A percentile compares a stretch with the other conserved stretches of the same genome.
These are phyloP conservation scores for Brachypodius melanocephalos DNA, from an alignment of 2,113 vertebrate genomes.

Conservation along the genomic window DNA sequence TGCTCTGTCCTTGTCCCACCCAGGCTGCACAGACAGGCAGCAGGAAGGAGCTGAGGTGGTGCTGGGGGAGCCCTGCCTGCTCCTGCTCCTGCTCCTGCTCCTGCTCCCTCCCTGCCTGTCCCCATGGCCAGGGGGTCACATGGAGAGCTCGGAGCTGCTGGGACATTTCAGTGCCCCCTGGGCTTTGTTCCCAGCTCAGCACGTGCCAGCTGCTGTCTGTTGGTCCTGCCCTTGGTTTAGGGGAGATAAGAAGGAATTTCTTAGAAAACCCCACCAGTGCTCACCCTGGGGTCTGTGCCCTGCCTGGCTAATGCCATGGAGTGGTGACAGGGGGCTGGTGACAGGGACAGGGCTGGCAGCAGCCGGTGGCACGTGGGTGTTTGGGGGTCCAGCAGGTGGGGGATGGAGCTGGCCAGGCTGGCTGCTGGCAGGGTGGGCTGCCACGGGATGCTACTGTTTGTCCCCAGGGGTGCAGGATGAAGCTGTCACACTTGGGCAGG, in stretches of 20 bases:
- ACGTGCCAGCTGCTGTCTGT: background rate
- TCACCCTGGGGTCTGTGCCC: background rate
- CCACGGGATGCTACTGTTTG: background rate
- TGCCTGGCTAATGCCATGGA: background rate
- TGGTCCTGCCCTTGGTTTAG: background rate
- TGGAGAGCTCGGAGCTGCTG: background rate
- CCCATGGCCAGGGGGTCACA: accelerated
- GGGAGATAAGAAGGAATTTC: background rate
- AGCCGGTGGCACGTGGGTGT: accelerated
- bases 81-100: background rate
- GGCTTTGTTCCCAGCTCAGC: background rate
- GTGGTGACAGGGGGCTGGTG: background rate
- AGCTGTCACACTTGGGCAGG: background rate
- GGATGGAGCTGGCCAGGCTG: background rate
- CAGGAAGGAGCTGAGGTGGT: accelerated
- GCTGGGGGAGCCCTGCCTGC: background rate
- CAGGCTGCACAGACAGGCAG: background rate
- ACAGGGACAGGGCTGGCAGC: background rate
- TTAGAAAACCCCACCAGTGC: background rate
- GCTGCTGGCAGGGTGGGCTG: background rate
- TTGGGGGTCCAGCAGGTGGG: background rate
- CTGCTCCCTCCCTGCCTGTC: background rate
- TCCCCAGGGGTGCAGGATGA: background rate
- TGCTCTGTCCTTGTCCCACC: accelerated
- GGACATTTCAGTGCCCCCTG: background rate